Conservation (phyloP, 2,888 invertebrate genomes). For the Aethes cnicana region DNA sequence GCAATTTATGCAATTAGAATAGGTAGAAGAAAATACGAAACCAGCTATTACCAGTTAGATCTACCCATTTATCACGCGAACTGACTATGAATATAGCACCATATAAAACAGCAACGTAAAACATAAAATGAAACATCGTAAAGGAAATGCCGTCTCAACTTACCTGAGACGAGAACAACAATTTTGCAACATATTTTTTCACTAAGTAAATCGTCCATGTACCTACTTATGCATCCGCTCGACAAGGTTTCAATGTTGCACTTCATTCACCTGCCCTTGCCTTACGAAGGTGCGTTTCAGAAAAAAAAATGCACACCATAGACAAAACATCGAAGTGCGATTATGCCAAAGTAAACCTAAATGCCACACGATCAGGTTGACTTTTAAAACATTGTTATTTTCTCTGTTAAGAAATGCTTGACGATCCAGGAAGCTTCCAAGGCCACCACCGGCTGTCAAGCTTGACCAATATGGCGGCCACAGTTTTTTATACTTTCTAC, state of each 20-base stretch:
- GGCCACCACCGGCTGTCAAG: constrained; percentile 44
- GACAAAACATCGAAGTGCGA: not conserved
- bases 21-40: too few species aligned
- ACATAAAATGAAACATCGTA: too few species aligned
- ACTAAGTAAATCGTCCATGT: constrained; percentile 3
- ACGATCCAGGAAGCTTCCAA: constrained; percentile 43
- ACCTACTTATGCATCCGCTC: constrained; percentile 10
- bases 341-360: constrained; percentile 9
- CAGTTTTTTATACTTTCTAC: constrained; percentile 46
- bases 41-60: too few species aligned
- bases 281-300: constrained; percentile 8
- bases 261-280: constrained; percentile 29
- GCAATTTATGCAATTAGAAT: too few species aligned
- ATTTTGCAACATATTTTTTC: not conserved
- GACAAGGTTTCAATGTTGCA: constrained; percentile 17
- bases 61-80: too few species aligned
- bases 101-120: too few species aligned
- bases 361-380: not conserved
- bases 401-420: constrained; percentile 19
- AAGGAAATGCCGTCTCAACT: too few species aligned
- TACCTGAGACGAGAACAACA: not conserved
- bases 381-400: not conserved
- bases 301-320: constrained; percentile 27
- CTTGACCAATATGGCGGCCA: constrained; percentile 47
- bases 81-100: too few species aligned